phyloP scores from a whole-genome alignment of 2,888 invertebrate species.

The Apoda limacodes region DNA sequence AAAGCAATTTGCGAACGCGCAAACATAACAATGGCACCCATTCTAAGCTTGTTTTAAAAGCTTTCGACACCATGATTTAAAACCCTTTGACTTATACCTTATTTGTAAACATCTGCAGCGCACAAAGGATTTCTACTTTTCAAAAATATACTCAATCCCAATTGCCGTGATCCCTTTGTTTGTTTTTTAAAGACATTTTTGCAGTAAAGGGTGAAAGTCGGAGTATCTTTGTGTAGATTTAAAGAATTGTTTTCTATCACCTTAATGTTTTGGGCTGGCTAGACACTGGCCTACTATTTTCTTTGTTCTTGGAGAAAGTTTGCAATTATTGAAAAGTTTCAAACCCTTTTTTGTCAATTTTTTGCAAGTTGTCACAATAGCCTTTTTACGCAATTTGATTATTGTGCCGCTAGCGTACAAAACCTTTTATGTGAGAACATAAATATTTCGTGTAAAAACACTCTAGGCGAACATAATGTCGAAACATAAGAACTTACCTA shows the following conservation, averaged over 20 bases:
- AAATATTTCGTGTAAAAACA: no score
- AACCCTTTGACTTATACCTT: slow-evolving; percentile 64
- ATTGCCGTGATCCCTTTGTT: slow-evolving; percentile 54
- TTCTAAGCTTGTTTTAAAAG: slow-evolving; percentile 67
- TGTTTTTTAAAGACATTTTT: slow-evolving; percentile 27
- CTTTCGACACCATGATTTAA: slow-evolving; percentile 68
- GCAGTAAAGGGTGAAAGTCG: slow-evolving; percentile 43
- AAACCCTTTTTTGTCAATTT: slow-evolving; percentile 60
- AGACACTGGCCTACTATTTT: slow-evolving; percentile 32
- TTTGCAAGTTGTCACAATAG: no score
- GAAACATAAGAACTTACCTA: no score
- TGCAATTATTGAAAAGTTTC: slow-evolving; percentile 34
- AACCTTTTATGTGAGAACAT: no score
- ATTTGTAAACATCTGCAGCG: slow-evolving; percentile 61
- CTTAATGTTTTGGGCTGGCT: slow-evolving; percentile 32
- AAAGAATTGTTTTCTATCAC: slow-evolving; percentile 24
- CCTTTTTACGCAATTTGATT: no score
- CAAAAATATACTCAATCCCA: slow-evolving; percentile 53
- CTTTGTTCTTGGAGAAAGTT: slow-evolving; percentile 53
- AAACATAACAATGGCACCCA: slow-evolving; percentile 60
- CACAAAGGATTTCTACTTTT: slow-evolving; percentile 55
- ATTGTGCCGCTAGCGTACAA: no score
- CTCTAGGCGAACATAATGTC: no score
- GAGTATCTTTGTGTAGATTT: slow-evolving; percentile 22
- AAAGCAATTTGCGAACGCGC: slow-evolving; percentile 64